phyloP scores from a whole-genome alignment of 2,797 vertebrate genomes.

The Pseudochaenichthys georgianus region DNA sequence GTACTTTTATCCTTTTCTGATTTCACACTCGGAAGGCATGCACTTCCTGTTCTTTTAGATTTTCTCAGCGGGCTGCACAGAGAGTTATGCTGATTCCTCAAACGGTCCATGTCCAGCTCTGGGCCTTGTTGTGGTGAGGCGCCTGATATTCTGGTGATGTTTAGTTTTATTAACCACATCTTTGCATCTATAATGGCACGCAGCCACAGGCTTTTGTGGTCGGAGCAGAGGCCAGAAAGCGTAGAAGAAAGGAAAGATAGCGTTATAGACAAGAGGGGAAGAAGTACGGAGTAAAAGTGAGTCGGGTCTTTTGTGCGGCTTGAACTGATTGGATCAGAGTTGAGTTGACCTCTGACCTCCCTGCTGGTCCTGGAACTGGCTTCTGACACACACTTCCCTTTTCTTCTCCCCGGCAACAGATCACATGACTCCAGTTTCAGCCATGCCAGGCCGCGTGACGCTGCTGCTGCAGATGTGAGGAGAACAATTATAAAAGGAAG shows the following conservation, averaged over 20 bases:
- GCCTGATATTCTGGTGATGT: slow-evolving; percentile 51
- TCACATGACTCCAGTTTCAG: slow-evolving; percentile 77
- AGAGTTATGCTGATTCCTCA: slow-evolving; percentile 15
- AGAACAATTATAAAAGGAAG: slow-evolving; percentile 67
- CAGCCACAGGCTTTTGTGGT: slow-evolving; percentile 36
- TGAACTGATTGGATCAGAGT: slow-evolving; percentile 66
- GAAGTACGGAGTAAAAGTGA: slow-evolving; percentile 34
- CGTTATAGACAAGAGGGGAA: slow-evolving; percentile 28
- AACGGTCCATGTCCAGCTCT: slow-evolving; percentile 10
- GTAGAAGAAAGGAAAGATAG: slow-evolving; percentile 33
- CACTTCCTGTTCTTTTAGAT: slow-evolving; percentile 17
- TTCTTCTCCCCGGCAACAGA: slow-evolving; percentile 67
- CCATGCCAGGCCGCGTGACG: slow-evolving; percentile 78
- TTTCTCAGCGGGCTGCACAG: slow-evolving; percentile 7
- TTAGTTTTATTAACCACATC: slow-evolving; percentile 42
- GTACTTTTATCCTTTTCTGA: slow-evolving; percentile 7
- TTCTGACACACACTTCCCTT: slow-evolving; percentile 75
- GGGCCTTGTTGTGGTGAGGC: slow-evolving; percentile 33
- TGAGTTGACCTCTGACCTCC: slow-evolving; percentile 71
- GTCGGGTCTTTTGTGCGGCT: slow-evolving; percentile 53
- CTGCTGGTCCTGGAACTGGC: slow-evolving; percentile 65
- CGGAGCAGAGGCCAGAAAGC: slow-evolving; percentile 52
- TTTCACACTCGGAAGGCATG: slow-evolving; percentile 18
- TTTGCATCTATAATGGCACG: slow-evolving; percentile 39
- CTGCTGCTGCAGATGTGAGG: slow-evolving; percentile 82